Percentiles rank a stretch among this genome's conserved stretches.
These are phyloP conservation scores for Fundulus diaphanus DNA, from an alignment of 2,797 vertebrate species.

Conservation along the genomic window DNA sequence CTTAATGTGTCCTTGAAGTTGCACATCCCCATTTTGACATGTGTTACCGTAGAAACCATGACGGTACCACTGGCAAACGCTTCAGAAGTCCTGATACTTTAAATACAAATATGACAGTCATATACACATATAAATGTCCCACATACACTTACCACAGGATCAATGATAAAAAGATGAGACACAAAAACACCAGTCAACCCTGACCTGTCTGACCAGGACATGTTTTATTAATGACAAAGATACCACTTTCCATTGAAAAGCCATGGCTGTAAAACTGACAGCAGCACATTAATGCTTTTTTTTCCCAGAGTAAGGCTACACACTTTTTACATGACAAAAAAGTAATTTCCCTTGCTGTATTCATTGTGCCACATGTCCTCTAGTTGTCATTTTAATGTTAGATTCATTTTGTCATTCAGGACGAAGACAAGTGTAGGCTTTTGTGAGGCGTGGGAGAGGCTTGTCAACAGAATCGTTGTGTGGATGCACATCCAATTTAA, in stretches of 20 bases:
- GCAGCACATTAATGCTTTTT: background rate
- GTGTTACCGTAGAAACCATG: background rate
- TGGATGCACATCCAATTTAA: conserved; percentile 52
- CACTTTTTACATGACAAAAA: conserved; percentile 8
- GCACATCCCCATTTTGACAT: background rate
- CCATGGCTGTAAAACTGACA: conserved; percentile 1
- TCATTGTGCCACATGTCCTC: conserved; percentile 44
- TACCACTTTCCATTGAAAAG: background rate
- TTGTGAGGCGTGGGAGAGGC: conserved; percentile 39
- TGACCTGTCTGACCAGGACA: background rate
- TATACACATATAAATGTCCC: background rate
- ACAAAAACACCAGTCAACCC: background rate
- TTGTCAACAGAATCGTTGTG: conserved; percentile 48
- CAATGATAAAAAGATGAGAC: background rate
- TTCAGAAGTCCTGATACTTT: background rate
- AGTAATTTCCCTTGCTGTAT: conserved; percentile 45
- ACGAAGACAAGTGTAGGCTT: conserved; percentile 43
- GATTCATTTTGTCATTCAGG: conserved; percentile 46
- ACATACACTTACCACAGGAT: background rate
- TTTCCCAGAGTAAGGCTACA: background rate
- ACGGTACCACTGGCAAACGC: background rate
- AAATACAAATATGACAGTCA: background rate
- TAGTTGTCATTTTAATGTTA: conserved; percentile 51
- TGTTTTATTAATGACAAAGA: background rate
- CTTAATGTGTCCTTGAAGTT: background rate